Base-by-base conservation (phyloP, 2,888 invertebrate genomes). In the Drosophila recens region DNA sequence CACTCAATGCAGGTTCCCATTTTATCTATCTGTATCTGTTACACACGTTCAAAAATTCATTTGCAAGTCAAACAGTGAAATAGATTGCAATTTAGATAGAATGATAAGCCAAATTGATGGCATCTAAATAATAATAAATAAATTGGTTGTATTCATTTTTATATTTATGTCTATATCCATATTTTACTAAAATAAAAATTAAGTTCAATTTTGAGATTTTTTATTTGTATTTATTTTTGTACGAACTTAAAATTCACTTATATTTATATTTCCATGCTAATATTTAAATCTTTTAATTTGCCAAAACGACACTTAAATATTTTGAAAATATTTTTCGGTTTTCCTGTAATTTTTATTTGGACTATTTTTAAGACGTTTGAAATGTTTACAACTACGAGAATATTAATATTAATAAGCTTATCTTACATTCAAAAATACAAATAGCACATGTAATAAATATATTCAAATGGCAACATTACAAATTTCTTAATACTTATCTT, bases 381-480 rank as follows among this genome's bases (percentile, higher is more conserved):
- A 75, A 53, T 59, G 30, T 42, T 49, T 70, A 70, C 52, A 63
- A 23, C 54, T 75, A 75, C 57, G 58, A 71, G 63, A 64, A 64
- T 65, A 65, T 67, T 68, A 64, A 64, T 65, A 65, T 67, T 68
- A 51, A 80, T 68, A 66, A 79, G 67, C 59, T 73, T 70, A 74
- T 5, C 34, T 70, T 67, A 85, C 51, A 59, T 72, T 79, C 56
- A 67, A 82, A 82, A 85, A 67, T 82, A 85, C 79, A 79, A 82
- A 84, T 65, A 71, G 56, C 59, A 67, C 59, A 67, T 30, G 36
- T 38, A 49, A 36, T 38, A 49, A 36, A 49, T 63, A 64, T 69
- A 58, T 65, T 61, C 27, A 58, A 67, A 56, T 68, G 58, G 64
- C 62, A 75, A 75, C 67, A 79, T 58, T 69, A 33, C 43, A 30